phyloP scores from a whole-genome alignment of 2,888 invertebrate species.

The Ophion ventricosus region DNA sequence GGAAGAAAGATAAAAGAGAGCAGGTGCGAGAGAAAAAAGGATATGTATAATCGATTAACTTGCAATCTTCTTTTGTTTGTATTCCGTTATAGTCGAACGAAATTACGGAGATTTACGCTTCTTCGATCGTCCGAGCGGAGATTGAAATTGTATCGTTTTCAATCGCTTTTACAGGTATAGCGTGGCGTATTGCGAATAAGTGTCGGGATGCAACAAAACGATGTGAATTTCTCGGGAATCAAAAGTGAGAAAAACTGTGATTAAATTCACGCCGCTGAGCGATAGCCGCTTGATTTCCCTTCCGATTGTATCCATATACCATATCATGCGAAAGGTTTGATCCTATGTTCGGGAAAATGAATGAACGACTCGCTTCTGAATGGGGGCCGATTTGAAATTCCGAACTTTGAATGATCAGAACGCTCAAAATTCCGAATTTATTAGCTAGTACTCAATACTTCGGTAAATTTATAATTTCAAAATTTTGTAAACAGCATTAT shows the following conservation, averaged over 20 bases:
- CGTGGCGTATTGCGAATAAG: not conserved
- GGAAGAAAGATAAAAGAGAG: not conserved
- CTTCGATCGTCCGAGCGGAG: conserved; percentile 37
- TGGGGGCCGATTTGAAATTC: no score
- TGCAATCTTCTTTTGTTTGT: conserved; percentile 23
- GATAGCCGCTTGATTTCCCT: conserved; percentile 60
- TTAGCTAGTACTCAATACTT: no score
- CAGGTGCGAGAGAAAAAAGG: conserved; percentile 19
- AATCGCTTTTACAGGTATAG: not conserved
- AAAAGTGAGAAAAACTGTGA: conserved; percentile 58
- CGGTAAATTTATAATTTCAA: no score
- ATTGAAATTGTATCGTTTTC: conserved; percentile 44
- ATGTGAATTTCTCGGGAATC: conserved; percentile 58
- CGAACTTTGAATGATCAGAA: no score
- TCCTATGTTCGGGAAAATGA: not conserved
- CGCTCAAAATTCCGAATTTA: no score
- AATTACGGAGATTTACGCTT: conserved; percentile 41
- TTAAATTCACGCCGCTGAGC: conserved; percentile 56
- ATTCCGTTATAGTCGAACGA: conserved; percentile 13
- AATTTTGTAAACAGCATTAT: no score
- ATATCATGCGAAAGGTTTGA: not conserved
- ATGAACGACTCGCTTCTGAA: not conserved
- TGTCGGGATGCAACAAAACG: conserved; percentile 28
- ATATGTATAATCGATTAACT: conserved; percentile 51
- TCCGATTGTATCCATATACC: conserved; percentile 51